Base-by-base conservation (phyloP, 2,113 vertebrate genomes). In the Kryptolebias marmoratus region DNA sequence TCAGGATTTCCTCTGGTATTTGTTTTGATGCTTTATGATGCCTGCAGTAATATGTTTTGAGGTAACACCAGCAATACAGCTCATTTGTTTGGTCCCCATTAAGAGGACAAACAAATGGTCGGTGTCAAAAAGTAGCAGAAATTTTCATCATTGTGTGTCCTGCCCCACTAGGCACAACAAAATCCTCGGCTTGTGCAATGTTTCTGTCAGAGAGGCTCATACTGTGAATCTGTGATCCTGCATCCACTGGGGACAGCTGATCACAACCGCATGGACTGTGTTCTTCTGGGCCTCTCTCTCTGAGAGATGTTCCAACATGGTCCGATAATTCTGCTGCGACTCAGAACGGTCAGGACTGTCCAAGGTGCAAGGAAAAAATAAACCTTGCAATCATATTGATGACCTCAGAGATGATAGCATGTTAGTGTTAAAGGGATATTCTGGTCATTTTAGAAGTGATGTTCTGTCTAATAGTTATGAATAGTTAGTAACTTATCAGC, bases 71-170 rank as follows among this genome's bases (percentile, higher is more conserved):
- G 73, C 72, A 68, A 67, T 49, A 45, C 62, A 65, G 58, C 57
- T 69, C 80, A 79, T 68, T 30, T 32, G 73, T 82, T 62, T 63
- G 31, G 45, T 50, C 56, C 56, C 53, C 72, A 60, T 68, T 62
- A 73, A 60, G 57, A 71, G 73, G 65, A 58, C 78, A 64, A 70
- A 79, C 67, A 80, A 85, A 85, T 77, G 78, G 54, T 73, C 71
- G 18, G 3, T 80, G 85, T 85, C 78, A 77, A 68, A 54, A 65
- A 54, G 36, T 42, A 31, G 44, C 42, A 36, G 32, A 71, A 56
- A 68, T 77, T 48, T 73, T 65, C 78, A 80, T 87, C 82, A 81
- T 55, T 3, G 15, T 60, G 30, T 18, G 59, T 75, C 65, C 74
- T 18, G 11, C 50, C 58, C 39, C 22, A n/a, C 61, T 5, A 44